phyloP scores from a whole-genome alignment of 2,888 invertebrate species.

The Flexamia atlantica region DNA sequence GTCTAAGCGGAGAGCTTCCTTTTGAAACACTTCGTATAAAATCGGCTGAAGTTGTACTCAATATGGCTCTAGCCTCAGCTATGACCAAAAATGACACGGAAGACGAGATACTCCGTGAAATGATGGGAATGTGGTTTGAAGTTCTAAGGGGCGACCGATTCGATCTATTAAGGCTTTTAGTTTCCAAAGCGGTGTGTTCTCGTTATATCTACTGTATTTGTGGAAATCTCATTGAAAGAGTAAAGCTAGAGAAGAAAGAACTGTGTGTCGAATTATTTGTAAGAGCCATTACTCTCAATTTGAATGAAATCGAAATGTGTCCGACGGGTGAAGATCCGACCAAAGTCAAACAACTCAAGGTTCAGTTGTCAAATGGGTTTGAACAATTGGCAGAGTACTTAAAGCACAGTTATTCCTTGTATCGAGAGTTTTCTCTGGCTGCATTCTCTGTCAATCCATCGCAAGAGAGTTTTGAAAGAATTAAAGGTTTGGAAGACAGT shows the following conservation, averaged over 20 bases:
- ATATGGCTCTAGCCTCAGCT: neutral
- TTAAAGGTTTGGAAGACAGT: neutral
- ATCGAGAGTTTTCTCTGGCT: constrained; percentile 16
- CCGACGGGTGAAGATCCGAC: neutral
- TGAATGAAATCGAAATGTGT: constrained; percentile 27
- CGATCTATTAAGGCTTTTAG: neutral
- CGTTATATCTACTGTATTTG: neutral
- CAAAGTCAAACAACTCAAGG: neutral
- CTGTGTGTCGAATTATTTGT: constrained; percentile 2
- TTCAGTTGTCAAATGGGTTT: neutral
- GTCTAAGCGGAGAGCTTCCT: neutral
- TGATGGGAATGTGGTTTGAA: neutral
- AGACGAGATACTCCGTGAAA: neutral
- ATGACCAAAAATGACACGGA: neutral
- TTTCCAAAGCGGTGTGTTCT: neutral
- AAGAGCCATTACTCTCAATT: neutral
- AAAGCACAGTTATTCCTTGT: neutral
- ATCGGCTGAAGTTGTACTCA: neutral
- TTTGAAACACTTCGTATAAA: neutral
- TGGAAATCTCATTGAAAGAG: neutral
- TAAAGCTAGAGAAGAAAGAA: neutral
- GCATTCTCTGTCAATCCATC: constrained; percentile 35
- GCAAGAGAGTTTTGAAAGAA: neutral
- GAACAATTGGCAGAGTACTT: neutral
- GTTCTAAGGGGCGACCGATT: neutral